phyloP scores from a whole-genome alignment of 2,888 invertebrate genomes.

The Spicauda simplicius region DNA sequence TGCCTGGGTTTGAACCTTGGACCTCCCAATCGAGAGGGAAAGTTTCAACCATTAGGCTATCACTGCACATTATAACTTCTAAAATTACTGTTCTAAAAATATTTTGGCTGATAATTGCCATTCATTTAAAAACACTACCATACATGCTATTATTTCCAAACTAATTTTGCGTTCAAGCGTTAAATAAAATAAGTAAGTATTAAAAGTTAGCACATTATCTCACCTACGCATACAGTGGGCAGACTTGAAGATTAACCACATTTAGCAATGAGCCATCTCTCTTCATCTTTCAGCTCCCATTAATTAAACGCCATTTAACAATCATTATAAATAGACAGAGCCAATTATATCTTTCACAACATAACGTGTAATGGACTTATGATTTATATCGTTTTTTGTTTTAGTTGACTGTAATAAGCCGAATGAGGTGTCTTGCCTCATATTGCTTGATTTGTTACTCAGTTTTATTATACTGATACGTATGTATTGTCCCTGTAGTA shows the following conservation, averaged over 20 bases:
- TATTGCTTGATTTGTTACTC: conserved; percentile 6
- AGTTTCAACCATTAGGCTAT: too few species aligned
- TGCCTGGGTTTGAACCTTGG: too few species aligned
- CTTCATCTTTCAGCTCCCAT: conserved; percentile 63
- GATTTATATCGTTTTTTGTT: conserved; percentile 66
- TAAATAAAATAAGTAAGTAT: conserved; percentile 11
- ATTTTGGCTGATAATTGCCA: too few species aligned
- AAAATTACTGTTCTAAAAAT: too few species aligned
- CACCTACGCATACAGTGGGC: conserved; percentile 70
- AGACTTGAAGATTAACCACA: conserved; percentile 48
- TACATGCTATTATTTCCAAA: background rate
- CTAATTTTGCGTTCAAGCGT: background rate
- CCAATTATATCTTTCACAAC: conserved; percentile 54
- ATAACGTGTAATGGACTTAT: conserved; percentile 44
- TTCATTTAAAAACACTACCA: too few species aligned
- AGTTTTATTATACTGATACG: background rate
- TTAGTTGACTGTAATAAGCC: conserved; percentile 41
- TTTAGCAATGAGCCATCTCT: conserved; percentile 55
- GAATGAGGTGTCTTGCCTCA: conserved; percentile 7
- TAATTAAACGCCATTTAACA: conserved; percentile 74
- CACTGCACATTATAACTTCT: too few species aligned
- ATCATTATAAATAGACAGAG: conserved; percentile 74
- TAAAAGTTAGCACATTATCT: conserved; percentile 15
- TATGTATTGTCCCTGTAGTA: too few species aligned
- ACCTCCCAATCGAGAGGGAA: too few species aligned